A percentile compares a stretch with the other conserved stretches of the same genome.
Evolutionary conservation across 2,888 invertebrate genomes (phyloP).

Genomic region (Amphimallon solstitiale): DNA sequence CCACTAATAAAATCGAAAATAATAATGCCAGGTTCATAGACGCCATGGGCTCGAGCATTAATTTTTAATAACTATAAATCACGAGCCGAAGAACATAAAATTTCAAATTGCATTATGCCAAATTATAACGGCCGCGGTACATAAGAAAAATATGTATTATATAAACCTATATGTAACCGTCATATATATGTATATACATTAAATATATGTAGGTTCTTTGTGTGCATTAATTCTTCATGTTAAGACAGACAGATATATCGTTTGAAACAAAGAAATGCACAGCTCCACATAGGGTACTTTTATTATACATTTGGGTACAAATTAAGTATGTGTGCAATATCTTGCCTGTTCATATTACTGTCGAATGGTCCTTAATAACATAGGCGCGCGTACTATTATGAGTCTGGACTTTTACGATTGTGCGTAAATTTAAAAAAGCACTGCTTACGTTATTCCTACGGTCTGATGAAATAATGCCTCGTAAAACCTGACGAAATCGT

Average conservation of each 20-base stretch:
- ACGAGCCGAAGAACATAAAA: constrained; percentile 56
- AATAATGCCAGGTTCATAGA: background rate
- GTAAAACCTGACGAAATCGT: constrained; percentile 57
- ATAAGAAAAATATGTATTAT: constrained; percentile 43
- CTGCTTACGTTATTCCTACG: constrained; percentile 54
- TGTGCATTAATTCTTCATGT: no score
- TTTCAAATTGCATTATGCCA: constrained; percentile 58
- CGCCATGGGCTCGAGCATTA: constrained; percentile 43
- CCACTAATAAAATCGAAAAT: no score
- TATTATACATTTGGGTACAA: constrained; percentile 51
- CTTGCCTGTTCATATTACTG: constrained; percentile 47
- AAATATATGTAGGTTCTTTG: no score
- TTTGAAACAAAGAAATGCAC: constrained; percentile 40
- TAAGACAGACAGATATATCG: no score
- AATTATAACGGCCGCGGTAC: constrained; percentile 56
- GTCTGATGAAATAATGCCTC: constrained; percentile 60
- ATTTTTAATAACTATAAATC: constrained; percentile 61
- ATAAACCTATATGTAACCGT: no score
- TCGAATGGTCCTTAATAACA: constrained; percentile 53
- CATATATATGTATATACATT: no score
- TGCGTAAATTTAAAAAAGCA: constrained; percentile 57
- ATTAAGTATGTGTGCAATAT: constrained; percentile 47
- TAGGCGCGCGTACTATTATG: constrained; percentile 51
- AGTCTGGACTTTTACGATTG: constrained; percentile 55
- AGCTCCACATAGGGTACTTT: background rate